Evolutionary conservation across 1,140 invertebrate species (phyloP).

Genomic region (Babylonia areolata): DNA sequence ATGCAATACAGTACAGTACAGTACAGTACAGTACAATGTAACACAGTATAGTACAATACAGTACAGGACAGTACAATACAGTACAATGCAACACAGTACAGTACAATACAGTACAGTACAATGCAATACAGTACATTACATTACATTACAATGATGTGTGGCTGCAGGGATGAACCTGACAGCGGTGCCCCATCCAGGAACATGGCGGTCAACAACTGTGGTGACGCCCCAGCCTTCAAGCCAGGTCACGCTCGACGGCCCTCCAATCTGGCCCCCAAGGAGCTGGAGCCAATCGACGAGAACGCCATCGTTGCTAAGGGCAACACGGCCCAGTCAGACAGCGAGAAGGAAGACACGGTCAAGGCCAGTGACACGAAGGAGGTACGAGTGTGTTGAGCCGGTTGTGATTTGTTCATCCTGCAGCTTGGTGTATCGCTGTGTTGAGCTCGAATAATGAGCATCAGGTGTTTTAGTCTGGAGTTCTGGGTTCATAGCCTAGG

Average conservation of each 20-base stretch:
- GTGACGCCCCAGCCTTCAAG: slow-evolving; percentile 39
- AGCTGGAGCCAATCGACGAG: slow-evolving; percentile 62
- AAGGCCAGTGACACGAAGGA: slow-evolving; percentile 55
- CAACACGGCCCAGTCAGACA: slow-evolving; percentile 27
- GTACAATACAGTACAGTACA: too few species aligned
- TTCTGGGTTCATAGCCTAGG: too few species aligned
- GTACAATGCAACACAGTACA: too few species aligned
- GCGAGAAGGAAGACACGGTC: slow-evolving; percentile 50
- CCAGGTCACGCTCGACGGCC: slow-evolving; percentile 47
- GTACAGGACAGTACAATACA: too few species aligned
- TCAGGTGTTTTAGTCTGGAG: too few species aligned
- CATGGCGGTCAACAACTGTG: slow-evolving; percentile 20
- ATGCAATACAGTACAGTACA: too few species aligned
- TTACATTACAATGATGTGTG: background rate
- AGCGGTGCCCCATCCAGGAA: background rate
- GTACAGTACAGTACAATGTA: too few species aligned
- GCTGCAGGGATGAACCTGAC: slow-evolving; percentile 24
- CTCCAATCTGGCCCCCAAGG: slow-evolving; percentile 48
- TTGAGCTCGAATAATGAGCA: too few species aligned
- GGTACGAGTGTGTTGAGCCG: slow-evolving; percentile 29
- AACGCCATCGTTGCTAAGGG: slow-evolving; percentile 31
- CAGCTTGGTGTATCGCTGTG: background rate
- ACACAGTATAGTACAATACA: too few species aligned
- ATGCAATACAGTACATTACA: too few species aligned
- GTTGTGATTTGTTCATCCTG: background rate